Evolutionary conservation across 2,888 invertebrate species (phyloP), one percentile per base, ranked within the genome.

Genomic region (Drosophila lutescens): DNA sequence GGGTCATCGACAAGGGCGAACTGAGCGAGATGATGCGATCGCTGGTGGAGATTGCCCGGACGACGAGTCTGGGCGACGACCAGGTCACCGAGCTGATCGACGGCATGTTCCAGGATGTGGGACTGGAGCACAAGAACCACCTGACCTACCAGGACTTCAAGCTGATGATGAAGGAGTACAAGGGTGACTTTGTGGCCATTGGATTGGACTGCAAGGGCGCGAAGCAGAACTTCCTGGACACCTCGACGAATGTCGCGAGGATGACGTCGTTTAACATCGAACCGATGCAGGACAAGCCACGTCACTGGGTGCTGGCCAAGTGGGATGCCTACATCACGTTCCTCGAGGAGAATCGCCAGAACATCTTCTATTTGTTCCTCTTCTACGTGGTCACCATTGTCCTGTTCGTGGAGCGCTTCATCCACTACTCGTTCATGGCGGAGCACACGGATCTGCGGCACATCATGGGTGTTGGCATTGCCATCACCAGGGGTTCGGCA

Each of bases 391-490:
- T 97, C 49, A 98, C 98, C 2, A 96, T 98, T 76, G 97, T 96
- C 0, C 92, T 98, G n/a, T 99, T 98, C 90, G 96, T 98, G 9
- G 98, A 98, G 91, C 93, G 98, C 90, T 99, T 98, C 90, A 98
- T 98, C 61, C 97, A 98, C 93, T 98, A 98, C 91, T 97, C 98
- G 0, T 98, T 98, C 91, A 97, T 98, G 97, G 96, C 98, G 0
- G 98, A 99, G 90, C 98, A 98, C 92, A 96, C 98, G 26, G 98
- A 99, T 92, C 92, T 99, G 79, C 93, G 98, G 1, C 98, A 98
- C 89, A 98, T 99, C 46, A 98, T 99, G 98, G 98, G 98, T 1
- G 97, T 98, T 2, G 98, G 98, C 0, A 98, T 98, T 54, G 98
- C 98, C 8, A 97, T 98, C 79, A 98, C 98, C 0, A 93, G 98